A percentile compares a stretch with the other conserved stretches of the same genome.
These are phyloP conservation scores for Patagioenas fasciata DNA, from an alignment of 2,113 vertebrate genomes.

Conservation along the genomic window DNA sequence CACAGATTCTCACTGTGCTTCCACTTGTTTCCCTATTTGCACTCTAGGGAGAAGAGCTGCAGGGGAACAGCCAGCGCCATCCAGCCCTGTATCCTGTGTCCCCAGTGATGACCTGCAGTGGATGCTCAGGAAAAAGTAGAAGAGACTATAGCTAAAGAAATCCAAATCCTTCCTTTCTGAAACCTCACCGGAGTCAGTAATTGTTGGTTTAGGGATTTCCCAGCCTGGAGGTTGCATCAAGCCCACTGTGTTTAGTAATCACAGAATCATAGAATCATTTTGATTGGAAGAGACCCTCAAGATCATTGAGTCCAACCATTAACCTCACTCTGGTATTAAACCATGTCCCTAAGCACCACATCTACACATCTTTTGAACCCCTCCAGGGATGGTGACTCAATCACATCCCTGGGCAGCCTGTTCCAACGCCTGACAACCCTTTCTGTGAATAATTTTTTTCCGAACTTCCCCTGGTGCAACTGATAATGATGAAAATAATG, in stretches of 20 bases:
- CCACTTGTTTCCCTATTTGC: not conserved
- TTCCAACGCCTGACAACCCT: no score
- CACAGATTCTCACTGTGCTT: rapidly evolving
- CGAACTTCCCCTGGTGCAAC: no score
- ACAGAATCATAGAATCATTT: no score
- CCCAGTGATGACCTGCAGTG: rapidly evolving
- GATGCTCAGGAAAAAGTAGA: not conserved
- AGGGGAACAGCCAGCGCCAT: not conserved
- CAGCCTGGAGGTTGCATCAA: not conserved
- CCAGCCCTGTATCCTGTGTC: not conserved
- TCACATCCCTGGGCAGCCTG: no score
- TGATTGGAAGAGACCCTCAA: no score
- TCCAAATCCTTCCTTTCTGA: not conserved
- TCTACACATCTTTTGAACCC: no score
- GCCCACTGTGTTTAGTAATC: not conserved
- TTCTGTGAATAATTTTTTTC: no score
- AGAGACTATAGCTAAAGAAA: rapidly evolving
- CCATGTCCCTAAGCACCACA: no score
- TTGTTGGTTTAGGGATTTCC: not conserved
- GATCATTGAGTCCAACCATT: no score
- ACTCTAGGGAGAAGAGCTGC: not conserved
- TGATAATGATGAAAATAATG: not conserved
- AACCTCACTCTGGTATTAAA: no score
- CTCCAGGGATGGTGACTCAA: no score
- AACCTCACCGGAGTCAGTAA: not conserved